These are phyloP conservation scores for Drosophila percnosoma DNA, from an alignment of 2,888 invertebrate genomes.

Conservation along the genomic window DNA sequence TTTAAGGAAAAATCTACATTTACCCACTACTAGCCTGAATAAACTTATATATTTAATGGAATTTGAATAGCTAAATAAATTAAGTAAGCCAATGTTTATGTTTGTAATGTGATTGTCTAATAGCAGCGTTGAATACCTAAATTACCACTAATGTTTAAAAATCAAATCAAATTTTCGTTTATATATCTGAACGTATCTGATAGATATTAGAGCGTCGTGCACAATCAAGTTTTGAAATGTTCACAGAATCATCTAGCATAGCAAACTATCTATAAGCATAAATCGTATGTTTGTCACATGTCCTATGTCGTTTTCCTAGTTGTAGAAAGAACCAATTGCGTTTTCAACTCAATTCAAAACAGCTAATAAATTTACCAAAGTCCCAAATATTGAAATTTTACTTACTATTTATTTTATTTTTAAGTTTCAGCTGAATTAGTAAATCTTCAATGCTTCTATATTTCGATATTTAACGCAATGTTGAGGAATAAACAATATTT, in stretches of 20 bases:
- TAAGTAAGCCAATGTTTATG: slow-evolving; percentile 62
- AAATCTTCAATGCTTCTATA: background rate
- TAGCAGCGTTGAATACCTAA: slow-evolving; percentile 44
- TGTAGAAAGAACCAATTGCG: slow-evolving; percentile 28
- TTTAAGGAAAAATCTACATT: slow-evolving; percentile 46
- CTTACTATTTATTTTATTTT: background rate
- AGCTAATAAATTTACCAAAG: slow-evolving; percentile 44
- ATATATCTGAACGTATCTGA: slow-evolving; percentile 31
- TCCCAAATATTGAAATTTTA: background rate
- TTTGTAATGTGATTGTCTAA: slow-evolving; percentile 65
- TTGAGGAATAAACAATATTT: too few species aligned
- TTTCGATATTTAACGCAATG: background rate
- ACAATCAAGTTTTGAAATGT: slow-evolving; percentile 64
- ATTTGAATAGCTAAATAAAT: slow-evolving; percentile 47
- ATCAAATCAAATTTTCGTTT: background rate
- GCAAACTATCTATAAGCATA: slow-evolving; percentile 12
- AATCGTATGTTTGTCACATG: background rate
- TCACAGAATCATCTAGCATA: slow-evolving; percentile 45
- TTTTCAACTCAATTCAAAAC: slow-evolving; percentile 35
- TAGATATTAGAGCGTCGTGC: slow-evolving; percentile 61
- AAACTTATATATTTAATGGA: slow-evolving; percentile 28
- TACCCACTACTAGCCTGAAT: slow-evolving; percentile 50
- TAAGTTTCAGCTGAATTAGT: background rate
- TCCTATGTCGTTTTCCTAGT: slow-evolving; percentile 34
- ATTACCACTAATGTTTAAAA: slow-evolving; percentile 35